Conservation (phyloP, 2,888 invertebrate genomes). For the Acanthosepion lycidas region DNA sequence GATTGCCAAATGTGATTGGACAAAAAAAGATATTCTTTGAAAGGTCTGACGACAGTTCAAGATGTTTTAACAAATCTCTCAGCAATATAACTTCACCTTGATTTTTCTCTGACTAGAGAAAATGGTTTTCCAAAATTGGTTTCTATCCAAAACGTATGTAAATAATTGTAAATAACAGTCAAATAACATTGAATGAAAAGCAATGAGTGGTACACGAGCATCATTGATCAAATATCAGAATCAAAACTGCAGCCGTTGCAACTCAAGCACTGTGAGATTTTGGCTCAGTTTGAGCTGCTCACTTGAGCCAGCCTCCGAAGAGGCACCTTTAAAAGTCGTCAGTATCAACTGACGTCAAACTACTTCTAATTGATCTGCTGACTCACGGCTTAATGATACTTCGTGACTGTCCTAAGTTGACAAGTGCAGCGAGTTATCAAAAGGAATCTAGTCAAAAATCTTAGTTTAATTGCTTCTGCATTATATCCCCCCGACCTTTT, state of each 20-base stretch:
- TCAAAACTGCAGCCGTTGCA: neutral
- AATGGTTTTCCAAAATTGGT: neutral
- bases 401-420: neutral
- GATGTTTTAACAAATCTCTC: neutral
- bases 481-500: neutral
- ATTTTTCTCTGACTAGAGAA: neutral
- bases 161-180: neutral
- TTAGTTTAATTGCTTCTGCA: neutral
- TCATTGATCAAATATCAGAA: neutral
- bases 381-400: neutral
- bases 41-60: neutral
- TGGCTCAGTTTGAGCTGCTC: neutral
- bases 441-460: neutral
- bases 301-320: neutral
- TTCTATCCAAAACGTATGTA: neutral
- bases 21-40: neutral
- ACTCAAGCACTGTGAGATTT: neutral
- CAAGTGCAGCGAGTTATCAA: neutral
- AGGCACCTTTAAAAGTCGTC: neutral
- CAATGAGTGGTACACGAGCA: neutral
- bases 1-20: neutral
- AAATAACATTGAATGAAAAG: neutral
- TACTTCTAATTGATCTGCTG: neutral
- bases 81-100: neutral
- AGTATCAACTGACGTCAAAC: neutral